Percentiles rank a stretch among this genome's conserved stretches.
These are phyloP conservation scores for Geodia barretti DNA, from an alignment of 37 sponge, comb jelly and placozoan species.

Conservation along the genomic window DNA sequence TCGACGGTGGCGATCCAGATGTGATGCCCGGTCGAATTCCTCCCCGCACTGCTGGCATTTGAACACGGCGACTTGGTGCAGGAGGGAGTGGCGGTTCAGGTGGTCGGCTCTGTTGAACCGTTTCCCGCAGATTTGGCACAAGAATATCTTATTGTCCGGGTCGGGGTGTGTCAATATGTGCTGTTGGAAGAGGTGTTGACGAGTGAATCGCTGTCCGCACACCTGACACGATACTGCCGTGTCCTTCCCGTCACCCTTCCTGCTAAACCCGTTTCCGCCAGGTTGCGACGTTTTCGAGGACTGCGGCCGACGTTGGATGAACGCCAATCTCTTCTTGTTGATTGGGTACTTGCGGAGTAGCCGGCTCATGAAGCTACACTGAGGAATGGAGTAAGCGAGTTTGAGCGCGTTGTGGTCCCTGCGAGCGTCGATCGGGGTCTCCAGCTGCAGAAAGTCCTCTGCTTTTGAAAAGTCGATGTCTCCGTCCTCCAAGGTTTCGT, in stretches of 20 bases:
- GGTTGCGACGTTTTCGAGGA: background rate
- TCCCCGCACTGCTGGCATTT: conserved; percentile 76
- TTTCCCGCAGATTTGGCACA: conserved; percentile 85
- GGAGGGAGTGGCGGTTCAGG: conserved; percentile 68
- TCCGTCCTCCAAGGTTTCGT: background rate
- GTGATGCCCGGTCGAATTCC: conserved; percentile 76
- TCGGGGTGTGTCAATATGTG: conserved; percentile 78
- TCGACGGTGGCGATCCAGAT: conserved; percentile 71
- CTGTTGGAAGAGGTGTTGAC: conserved; percentile 61
- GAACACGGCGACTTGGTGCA: conserved; percentile 50
- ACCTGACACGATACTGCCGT: conserved; percentile 50
- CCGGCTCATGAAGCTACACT: conserved; percentile 37
- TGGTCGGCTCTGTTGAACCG: conserved; percentile 78
- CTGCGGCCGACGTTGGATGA: conserved; percentile 28
- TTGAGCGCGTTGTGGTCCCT: conserved; percentile 49
- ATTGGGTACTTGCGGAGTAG: conserved; percentile 45
- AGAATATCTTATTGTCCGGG: conserved; percentile 71
- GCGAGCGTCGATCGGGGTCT: conserved; percentile 57
- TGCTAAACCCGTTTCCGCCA: conserved; percentile 1
- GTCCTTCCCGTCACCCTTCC: conserved; percentile 36
- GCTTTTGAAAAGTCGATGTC: conserved; percentile 58
- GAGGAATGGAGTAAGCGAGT: conserved; percentile 39
- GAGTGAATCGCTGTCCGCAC: conserved; percentile 53
- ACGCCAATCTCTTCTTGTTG: conserved; percentile 45
- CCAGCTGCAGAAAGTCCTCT: conserved; percentile 47